Evolutionary conservation across 2,888 invertebrate species (phyloP), one percentile per base, ranked within the genome.

Genomic region (Acrobasis repandana): DNA sequence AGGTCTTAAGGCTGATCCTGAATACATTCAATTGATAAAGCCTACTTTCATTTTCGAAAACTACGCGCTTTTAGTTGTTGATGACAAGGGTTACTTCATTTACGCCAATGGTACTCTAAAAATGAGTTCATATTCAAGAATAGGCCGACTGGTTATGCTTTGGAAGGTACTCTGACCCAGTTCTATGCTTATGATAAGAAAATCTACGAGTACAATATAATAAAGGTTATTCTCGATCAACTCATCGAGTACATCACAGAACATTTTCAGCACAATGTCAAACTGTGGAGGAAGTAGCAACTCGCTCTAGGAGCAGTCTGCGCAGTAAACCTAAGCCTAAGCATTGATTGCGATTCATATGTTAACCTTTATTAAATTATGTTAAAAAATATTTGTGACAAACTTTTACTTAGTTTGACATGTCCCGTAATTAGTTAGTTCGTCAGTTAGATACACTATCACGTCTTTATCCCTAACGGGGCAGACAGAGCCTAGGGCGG

Each of bases 171-270:
- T 0, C 61, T 86, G 0, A 68, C 88, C 1, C 80, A 86, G 33
- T 89, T 82, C 63, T 85, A 74, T 15, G 88, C 72, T 8, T 75
- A 81, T 49, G 70, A 88, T 11, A 88, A 89, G 63, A 83, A 80
- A 4, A 83, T 90, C 36, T 90, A 90, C 56, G 78, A 85, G 64
- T 88, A 82, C 68, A 85, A 88, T 54, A 8, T 88, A 0, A 15
- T 79, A 0, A 33, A 34, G 0, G 10, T 83, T 0, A 9, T 83
- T 0, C 6, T 75, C 0, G 62, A 68, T 1, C 70, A 68, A 1
- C 0, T 73, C 2, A 28, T 82, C 0, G 59, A 73, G 0, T 75
- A 79, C 0, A n/a, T 88, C 0, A 77, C 72, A 34, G 20, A 54
- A 0, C 81, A 66, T 65, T 69, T 88, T 0, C 60, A 69, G 0